phyloP scores from a whole-genome alignment of 2,888 invertebrate genomes.

The Euproctis similis region DNA sequence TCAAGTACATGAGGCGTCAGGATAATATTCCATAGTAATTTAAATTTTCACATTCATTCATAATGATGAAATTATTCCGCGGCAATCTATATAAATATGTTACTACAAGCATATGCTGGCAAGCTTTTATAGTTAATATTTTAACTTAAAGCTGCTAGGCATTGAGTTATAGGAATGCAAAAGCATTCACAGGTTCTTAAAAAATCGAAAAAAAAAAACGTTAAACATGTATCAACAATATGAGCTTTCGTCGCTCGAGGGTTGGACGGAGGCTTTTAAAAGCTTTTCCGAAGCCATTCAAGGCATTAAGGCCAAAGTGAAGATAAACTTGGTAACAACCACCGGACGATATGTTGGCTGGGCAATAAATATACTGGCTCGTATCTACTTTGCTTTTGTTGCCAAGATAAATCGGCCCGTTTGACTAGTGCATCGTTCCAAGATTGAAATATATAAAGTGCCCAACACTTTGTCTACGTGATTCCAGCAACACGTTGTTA shows the following conservation, averaged over 20 bases:
- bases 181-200: slow-evolving; percentile 20
- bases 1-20: too few species aligned
- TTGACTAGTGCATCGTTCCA: slow-evolving; percentile 50
- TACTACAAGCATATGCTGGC: slow-evolving; percentile 20
- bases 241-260: slow-evolving; percentile 48
- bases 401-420: slow-evolving; percentile 55
- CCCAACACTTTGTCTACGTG: slow-evolving; percentile 40
- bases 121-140: slow-evolving; percentile 14
- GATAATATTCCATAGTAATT: slow-evolving; percentile 10
- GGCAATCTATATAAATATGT: slow-evolving; percentile 17
- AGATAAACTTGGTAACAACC: slow-evolving; percentile 60
- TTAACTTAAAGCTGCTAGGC: slow-evolving; percentile 17
- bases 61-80: slow-evolving; percentile 22
- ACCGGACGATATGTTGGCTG: slow-evolving; percentile 47
- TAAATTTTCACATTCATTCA: slow-evolving; percentile 13
- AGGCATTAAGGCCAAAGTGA: slow-evolving; percentile 53
- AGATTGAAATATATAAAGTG: slow-evolving; percentile 47
- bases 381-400: slow-evolving; percentile 63
- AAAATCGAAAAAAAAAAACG: slow-evolving; percentile 28
- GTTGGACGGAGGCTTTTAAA: slow-evolving; percentile 60
- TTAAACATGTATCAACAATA: slow-evolving; percentile 33
- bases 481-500: slow-evolving; percentile 23
- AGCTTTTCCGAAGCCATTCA: slow-evolving; percentile 53
- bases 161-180: slow-evolving; percentile 23
- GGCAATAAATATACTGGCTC: slow-evolving; percentile 61